Conservation (phyloP, 2,888 invertebrate species). For the Dasysyrphus albostriatus region DNA sequence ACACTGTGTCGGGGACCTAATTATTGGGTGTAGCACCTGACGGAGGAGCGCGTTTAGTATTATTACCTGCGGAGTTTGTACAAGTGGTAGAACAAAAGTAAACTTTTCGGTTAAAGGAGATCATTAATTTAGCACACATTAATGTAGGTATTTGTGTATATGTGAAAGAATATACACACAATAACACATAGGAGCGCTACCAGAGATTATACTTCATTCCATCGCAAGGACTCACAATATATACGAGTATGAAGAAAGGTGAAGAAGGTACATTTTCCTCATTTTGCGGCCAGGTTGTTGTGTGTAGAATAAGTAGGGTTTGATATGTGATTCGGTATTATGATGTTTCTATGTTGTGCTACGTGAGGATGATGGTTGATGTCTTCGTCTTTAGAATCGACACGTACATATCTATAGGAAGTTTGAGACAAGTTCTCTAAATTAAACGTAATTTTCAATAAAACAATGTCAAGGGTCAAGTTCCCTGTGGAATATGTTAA, state of each 20-base stretch:
- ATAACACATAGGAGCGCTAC: background rate
- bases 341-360: background rate
- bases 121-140: slow-evolving; percentile 59
- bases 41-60: slow-evolving; percentile 62
- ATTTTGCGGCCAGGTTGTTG: slow-evolving; percentile 30
- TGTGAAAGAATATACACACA: background rate
- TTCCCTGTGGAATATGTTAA: slow-evolving; percentile 4
- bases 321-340: slow-evolving; percentile 3
- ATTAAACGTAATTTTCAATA: slow-evolving; percentile 38
- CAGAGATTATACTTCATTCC: slow-evolving; percentile 35
- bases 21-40: slow-evolving; percentile 72
- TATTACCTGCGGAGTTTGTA: slow-evolving; percentile 71
- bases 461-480: slow-evolving; percentile 34
- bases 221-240: slow-evolving; percentile 3
- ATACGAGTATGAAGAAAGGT: too few relatives aligned
- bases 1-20: slow-evolving; percentile 73
- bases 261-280: background rate
- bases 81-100: slow-evolving; percentile 67
- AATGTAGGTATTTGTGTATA: background rate
- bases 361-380: slow-evolving; percentile 9
- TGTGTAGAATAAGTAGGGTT: slow-evolving; percentile 2
- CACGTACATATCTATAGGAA: slow-evolving; percentile 9
- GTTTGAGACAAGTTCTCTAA: slow-evolving; percentile 35
- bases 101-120: slow-evolving; percentile 63
- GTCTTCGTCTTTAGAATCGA: slow-evolving; percentile 11